Conservation (phyloP, 2,888 invertebrate genomes). For the Drosophila cyrtoloma region DNA sequence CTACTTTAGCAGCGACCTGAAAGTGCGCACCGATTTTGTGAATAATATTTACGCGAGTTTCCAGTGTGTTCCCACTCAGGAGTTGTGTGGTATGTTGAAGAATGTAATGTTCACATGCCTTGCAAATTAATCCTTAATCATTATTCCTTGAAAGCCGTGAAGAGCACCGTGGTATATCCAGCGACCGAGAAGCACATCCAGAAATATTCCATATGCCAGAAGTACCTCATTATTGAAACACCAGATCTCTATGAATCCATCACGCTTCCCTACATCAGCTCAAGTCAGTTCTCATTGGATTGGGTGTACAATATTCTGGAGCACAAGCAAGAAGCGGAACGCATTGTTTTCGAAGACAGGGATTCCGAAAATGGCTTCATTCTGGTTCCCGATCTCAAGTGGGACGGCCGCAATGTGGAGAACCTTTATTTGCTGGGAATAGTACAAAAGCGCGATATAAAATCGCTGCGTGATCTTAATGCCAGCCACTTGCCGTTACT, state of each 20-base stretch:
- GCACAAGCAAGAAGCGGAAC: constrained; percentile 94
- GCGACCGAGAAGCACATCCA: constrained; percentile 96
- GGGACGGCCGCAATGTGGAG: constrained; percentile 93
- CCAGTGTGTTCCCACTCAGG: constrained; percentile 88
- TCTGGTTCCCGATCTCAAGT: constrained; percentile 97
- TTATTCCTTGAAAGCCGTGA: constrained; percentile 88
- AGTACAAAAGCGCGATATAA: constrained; percentile 89
- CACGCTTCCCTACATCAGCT: constrained; percentile 91
- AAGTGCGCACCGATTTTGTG: constrained; percentile 88
- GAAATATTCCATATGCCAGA: constrained; percentile 92
- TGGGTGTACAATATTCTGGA: constrained; percentile 99
- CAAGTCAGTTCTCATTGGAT: constrained; percentile 92
- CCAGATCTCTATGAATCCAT: constrained; percentile 91
- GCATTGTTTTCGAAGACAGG: constrained; percentile 93
- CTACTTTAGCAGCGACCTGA: constrained; percentile 88
- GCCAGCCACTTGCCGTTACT: constrained; percentile 92
- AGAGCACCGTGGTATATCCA: constrained; percentile 95
- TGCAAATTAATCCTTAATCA: too few species aligned
- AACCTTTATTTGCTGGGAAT: constrained; percentile 95
- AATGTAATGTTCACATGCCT: not conserved
- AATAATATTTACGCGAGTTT: constrained; percentile 95
- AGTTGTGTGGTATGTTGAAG: constrained; percentile 87
- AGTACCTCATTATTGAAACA: constrained; percentile 93
- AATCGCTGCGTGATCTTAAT: constrained; percentile 94
- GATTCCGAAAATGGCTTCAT: constrained; percentile 93